Conservation (phyloP, 2,113 vertebrate genomes). For the Synchiropus splendidus region DNA sequence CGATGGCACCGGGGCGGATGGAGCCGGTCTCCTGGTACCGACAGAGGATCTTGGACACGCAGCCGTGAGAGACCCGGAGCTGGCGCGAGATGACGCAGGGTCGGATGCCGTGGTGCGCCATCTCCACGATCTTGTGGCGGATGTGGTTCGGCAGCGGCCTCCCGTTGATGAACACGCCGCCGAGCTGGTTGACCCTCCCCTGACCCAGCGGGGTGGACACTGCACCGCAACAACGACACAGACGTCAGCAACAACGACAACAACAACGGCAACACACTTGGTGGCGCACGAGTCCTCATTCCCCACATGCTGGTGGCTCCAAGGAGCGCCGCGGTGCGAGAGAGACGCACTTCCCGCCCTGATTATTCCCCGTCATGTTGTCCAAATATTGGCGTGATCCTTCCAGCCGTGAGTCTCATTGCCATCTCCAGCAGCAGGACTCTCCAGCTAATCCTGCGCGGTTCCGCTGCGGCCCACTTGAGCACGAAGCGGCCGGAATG, state of each 20-base stretch:
- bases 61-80: constrained; percentile 91
- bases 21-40: constrained; percentile 97
- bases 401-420: constrained; percentile 81
- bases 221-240: constrained; percentile 51
- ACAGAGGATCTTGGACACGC: constrained; percentile 97
- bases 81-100: constrained; percentile 98
- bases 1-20: constrained; percentile 94
- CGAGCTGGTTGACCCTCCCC: constrained; percentile 95
- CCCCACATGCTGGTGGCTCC: not conserved
- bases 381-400: constrained; percentile 99
- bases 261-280: not conserved
- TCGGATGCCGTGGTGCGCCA: constrained; percentile 97
- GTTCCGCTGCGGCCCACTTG: constrained; percentile 72
- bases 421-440: constrained; percentile 75
- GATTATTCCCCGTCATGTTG: constrained; percentile 98
- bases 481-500: constrained; percentile 71
- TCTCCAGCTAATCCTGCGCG: constrained; percentile 78
- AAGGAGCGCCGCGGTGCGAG: constrained; percentile 10
- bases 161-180: constrained; percentile 97
- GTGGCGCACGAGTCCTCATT: not conserved
- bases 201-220: constrained; percentile 98
- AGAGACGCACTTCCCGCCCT: constrained; percentile 81
- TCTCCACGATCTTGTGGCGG: constrained; percentile 98
- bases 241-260: constrained; percentile 10
- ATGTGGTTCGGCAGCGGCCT: constrained; percentile 95